Conservation (phyloP, 2,888 invertebrate species). For the Erebia aethiops region DNA sequence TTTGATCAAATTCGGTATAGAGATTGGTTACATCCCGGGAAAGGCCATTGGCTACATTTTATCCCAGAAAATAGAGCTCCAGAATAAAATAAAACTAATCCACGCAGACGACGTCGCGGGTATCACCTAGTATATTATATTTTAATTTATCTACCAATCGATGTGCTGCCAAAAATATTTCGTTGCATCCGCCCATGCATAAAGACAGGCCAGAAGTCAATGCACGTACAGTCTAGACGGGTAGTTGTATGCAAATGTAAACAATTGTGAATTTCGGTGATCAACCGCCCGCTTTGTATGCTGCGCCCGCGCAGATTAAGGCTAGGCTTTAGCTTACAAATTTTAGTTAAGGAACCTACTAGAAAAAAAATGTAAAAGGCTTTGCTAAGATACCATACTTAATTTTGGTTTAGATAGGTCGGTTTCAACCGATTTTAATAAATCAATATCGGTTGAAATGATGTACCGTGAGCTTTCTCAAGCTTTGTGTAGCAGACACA, state of each 20-base stretch:
- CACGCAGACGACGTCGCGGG: too few relatives aligned
- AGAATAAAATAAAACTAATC: too few relatives aligned
- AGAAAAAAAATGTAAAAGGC: not conserved
- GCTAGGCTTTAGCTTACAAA: constrained; percentile 41
- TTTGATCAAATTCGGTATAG: too few relatives aligned
- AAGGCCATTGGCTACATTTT: too few relatives aligned
- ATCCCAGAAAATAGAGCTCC: too few relatives aligned
- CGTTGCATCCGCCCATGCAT: constrained; percentile 48
- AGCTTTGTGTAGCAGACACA: too few relatives aligned
- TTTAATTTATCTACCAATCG: not conserved
- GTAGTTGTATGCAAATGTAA: constrained; percentile 67
- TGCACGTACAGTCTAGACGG: constrained; percentile 72
- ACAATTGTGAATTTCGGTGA: constrained; percentile 71
- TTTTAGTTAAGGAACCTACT: not conserved
- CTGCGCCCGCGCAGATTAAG: constrained; percentile 53
- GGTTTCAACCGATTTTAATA: too few relatives aligned
- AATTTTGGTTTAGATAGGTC: too few relatives aligned
- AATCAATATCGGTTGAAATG: too few relatives aligned
- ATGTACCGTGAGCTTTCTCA: too few relatives aligned
- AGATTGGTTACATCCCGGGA: too few relatives aligned
- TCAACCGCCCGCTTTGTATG: constrained; percentile 53
- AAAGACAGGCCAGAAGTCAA: constrained; percentile 43
- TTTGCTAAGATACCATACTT: too few relatives aligned
- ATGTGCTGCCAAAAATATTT: constrained; percentile 28
- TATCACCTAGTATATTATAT: not conserved